phyloP scores from a whole-genome alignment of 2,888 invertebrate genomes.

The Philaethria dido region DNA sequence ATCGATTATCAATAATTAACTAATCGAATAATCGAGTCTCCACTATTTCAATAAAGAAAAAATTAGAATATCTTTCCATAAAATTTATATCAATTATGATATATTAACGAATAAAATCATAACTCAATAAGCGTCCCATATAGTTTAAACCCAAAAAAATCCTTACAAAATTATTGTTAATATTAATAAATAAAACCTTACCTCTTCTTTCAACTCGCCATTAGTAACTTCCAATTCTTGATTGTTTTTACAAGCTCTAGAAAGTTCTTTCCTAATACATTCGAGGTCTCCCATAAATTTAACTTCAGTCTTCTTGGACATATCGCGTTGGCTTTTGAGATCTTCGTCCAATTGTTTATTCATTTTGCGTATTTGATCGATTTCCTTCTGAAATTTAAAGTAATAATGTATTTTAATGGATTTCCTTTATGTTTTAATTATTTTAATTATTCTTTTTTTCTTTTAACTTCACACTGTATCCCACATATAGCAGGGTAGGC shows the following conservation, averaged over 20 bases:
- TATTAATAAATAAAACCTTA: conserved; percentile 56
- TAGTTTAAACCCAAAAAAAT: not conserved
- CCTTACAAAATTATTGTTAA: not conserved
- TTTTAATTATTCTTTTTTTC: too few relatives aligned
- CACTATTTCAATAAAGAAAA: not conserved
- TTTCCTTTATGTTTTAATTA: too few relatives aligned
- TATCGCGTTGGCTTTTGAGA: conserved; percentile 72
- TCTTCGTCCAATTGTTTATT: conserved; percentile 77
- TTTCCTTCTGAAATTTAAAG: conserved; percentile 60
- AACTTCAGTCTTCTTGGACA: conserved; percentile 74
- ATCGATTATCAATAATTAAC: not conserved
- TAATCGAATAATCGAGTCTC: not conserved
- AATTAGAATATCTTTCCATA: not conserved
- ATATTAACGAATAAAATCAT: not conserved
- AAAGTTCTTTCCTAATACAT: conserved; percentile 77
- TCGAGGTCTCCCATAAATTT: conserved; percentile 77
- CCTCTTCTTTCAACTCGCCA: conserved; percentile 87
- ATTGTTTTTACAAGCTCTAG: conserved; percentile 80
- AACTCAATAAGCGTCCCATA: not conserved
- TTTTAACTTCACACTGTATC: too few relatives aligned
- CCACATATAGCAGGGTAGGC: too few relatives aligned
- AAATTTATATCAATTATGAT: not conserved
- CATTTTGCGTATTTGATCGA: conserved; percentile 66
- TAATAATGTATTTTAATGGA: not conserved
- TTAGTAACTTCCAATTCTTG: conserved; percentile 87